These are phyloP conservation scores for Alsophila aescularia DNA, from an alignment of 2,888 invertebrate species.

Conservation along the genomic window DNA sequence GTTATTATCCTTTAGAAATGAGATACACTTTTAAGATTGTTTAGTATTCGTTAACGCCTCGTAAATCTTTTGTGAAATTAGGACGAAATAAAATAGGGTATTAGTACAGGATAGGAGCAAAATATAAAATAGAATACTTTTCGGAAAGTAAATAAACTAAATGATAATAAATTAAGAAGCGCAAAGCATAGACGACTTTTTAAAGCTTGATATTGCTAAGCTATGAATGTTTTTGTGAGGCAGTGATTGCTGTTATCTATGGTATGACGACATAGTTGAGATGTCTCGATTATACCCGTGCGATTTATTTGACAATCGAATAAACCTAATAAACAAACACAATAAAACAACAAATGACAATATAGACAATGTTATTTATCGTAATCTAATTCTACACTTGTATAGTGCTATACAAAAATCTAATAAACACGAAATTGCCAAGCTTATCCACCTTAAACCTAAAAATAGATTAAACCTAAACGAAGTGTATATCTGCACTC, in stretches of 20 bases:
- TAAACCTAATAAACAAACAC: slow-evolving; percentile 12
- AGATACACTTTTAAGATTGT: slow-evolving; percentile 19
- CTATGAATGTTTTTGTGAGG: slow-evolving; percentile 84
- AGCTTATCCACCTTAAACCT: too few species aligned
- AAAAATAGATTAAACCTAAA: too few species aligned
- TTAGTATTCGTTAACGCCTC: slow-evolving; percentile 53
- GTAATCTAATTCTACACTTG: not conserved
- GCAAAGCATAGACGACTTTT: slow-evolving; percentile 76
- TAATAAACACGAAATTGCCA: not conserved
- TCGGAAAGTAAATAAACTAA: slow-evolving; percentile 64
- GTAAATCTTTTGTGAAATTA: slow-evolving; percentile 47
- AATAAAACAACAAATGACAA: slow-evolving; percentile 14
- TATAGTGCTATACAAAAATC: not conserved
- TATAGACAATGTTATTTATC: slow-evolving; percentile 13
- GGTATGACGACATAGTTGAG: slow-evolving; percentile 39
- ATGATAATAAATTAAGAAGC: slow-evolving; percentile 74
- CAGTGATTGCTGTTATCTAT: slow-evolving; percentile 81
- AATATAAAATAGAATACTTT: slow-evolving; percentile 46
- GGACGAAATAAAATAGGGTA: slow-evolving; percentile 55
- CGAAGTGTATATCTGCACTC: too few species aligned
- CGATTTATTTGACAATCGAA: slow-evolving; percentile 16
- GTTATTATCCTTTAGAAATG: slow-evolving; percentile 6
- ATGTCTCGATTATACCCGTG: slow-evolving; percentile 17
- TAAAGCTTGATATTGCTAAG: slow-evolving; percentile 78
- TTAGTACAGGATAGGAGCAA: slow-evolving; percentile 68